Base-by-base conservation (phyloP, 2,888 invertebrate genomes). In the Callimorpha dominula region DNA sequence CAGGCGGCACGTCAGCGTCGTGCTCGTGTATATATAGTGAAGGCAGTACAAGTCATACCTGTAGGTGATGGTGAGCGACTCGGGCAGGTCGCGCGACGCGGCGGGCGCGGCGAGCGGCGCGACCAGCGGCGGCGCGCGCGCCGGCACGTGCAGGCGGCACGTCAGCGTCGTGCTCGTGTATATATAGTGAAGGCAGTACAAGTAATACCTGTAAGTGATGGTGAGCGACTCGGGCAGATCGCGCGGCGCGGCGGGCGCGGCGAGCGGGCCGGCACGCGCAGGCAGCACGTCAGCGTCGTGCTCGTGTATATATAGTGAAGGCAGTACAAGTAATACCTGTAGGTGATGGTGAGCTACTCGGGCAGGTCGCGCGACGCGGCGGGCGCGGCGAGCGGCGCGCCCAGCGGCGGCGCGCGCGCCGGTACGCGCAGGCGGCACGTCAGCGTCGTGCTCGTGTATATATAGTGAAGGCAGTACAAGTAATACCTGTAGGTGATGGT, bases 1-100 rank as follows among this genome's bases (percentile, higher is more conserved):
- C 85, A 97, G 96, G 73, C 90, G 87, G 91, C 97, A 98, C 68
- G 94, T 91, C 65, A 97, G 96, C 43, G 97, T 96, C 9, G 97
- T 96, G 85, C 96, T 96, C 76, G 96, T 95, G 12, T n/a, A n/a
- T n/a, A n/a, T n/a, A n/a, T n/a, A n/a, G n/a, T n/a, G n/a, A n/a
- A n/a, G n/a, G n/a, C n/a, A n/a, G n/a, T n/a, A n/a, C n/a, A n/a
- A n/a, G n/a, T n/a, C n/a, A n/a, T n/a, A n/a, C n/a, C n/a, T n/a
- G n/a, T n/a, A n/a, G n/a, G 12, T 11, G 49, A 49, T 11, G 12
- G 49, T 49, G 49, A 49, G 49, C 49, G 49, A 49, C 15, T 50
- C n/a, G n/a, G n/a, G n/a, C n/a, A n/a, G n/a, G n/a, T n/a, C n/a
- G n/a, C n/a, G n/a, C n/a, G n/a, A n/a, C n/a, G n/a, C n/a, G n/a